Conservation (phyloP, 2,888 invertebrate genomes). For the Cheilosia impressa region DNA sequence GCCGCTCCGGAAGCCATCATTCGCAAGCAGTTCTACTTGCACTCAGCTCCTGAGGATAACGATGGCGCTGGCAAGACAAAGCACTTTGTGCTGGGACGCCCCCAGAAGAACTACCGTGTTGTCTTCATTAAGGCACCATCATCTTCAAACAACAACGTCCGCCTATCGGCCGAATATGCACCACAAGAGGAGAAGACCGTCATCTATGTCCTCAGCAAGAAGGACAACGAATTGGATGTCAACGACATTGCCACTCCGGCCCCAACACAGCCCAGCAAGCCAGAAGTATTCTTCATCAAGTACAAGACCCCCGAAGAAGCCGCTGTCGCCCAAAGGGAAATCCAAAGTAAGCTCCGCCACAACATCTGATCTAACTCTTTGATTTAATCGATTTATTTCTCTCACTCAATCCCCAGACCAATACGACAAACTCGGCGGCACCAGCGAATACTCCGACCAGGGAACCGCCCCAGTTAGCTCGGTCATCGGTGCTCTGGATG, state of each 20-base stretch:
- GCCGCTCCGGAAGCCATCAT: conserved; percentile 78
- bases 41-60: conserved; percentile 82
- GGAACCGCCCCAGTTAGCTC: conserved; percentile 80
- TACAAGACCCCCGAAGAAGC: conserved; percentile 83
- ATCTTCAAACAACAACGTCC: conserved; percentile 75
- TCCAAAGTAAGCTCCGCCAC: conserved; percentile 78
- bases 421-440: conserved; percentile 82
- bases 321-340: conserved; percentile 81
- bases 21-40: conserved; percentile 81
- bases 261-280: conserved; percentile 80
- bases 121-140: conserved; percentile 83
- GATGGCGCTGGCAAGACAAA: conserved; percentile 77
- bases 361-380: background rate
- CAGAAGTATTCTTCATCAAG: conserved; percentile 83
- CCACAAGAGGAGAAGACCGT: conserved; percentile 83
- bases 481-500: conserved; percentile 79
- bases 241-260: conserved; percentile 80
- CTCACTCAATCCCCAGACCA: conserved; percentile 76
- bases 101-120: conserved; percentile 82
- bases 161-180: conserved; percentile 80
- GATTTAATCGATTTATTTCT: background rate
- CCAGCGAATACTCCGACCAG: conserved; percentile 80
- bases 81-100: conserved; percentile 80
- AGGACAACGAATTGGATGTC: conserved; percentile 79
- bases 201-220: conserved; percentile 82